A percentile compares a stretch with the other conserved stretches of the same genome.
These are phyloP conservation scores for Rutilus rutilus DNA, from an alignment of 2,113 vertebrate genomes.

Conservation along the genomic window DNA sequence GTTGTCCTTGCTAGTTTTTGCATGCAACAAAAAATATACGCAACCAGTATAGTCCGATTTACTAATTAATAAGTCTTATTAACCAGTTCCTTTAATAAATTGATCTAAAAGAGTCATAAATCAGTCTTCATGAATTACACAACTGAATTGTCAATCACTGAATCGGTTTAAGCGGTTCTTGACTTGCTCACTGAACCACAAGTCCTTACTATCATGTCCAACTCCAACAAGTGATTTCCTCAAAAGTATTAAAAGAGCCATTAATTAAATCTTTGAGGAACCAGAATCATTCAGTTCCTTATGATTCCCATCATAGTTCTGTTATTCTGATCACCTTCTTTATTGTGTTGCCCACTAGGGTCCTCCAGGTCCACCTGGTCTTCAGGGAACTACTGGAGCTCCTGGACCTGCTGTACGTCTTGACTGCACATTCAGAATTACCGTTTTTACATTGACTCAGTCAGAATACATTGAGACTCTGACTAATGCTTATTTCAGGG, in stretches of 20 bases:
- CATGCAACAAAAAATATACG: background rate
- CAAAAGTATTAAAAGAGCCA: background rate
- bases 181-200: background rate
- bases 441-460: background rate
- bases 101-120: background rate
- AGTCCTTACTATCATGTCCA: background rate
- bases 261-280: background rate
- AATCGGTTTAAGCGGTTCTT: background rate
- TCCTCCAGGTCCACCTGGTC: slow-evolving; percentile 91
- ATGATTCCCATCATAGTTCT: background rate
- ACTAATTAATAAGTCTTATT: background rate
- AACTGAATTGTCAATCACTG: background rate
- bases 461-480: background rate
- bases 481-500: slow-evolving; percentile 75
- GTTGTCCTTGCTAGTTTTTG: background rate
- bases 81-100: background rate
- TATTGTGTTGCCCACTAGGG: slow-evolving; percentile 75
- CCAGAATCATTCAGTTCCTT: background rate
- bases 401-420: slow-evolving; percentile 93
- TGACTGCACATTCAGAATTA: background rate
- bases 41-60: background rate
- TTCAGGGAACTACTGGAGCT: slow-evolving; percentile 92
- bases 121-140: background rate
- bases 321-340: background rate
- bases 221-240: background rate